Conservation (phyloP, 2,113 vertebrate genomes). For the Leptocoma aspasia region DNA sequence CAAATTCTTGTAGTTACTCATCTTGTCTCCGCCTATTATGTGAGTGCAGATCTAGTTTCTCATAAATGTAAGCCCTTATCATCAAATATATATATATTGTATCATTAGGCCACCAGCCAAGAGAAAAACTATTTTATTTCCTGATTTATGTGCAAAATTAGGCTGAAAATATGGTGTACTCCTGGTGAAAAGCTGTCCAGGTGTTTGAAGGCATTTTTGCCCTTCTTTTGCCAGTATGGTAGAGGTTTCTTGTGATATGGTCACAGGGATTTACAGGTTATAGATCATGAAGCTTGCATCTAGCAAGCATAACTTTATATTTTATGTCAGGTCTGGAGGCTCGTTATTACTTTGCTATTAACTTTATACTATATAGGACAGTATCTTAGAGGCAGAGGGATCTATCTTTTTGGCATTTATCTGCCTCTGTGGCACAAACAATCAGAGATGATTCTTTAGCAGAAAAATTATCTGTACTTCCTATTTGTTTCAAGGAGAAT, state of each 20-base stretch:
- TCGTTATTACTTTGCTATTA: constrained; percentile 78
- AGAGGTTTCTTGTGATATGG: background rate
- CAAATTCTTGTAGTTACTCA: background rate
- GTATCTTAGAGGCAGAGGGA: constrained; percentile 73
- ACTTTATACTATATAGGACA: constrained; percentile 75
- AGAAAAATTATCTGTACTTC: constrained; percentile 70
- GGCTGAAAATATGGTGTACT: background rate
- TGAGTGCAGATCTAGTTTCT: background rate
- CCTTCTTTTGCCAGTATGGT: background rate
- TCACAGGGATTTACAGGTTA: constrained; percentile 55
- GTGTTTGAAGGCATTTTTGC: background rate
- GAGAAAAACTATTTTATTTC: background rate
- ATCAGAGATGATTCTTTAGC: constrained; percentile 74
- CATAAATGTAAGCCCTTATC: background rate
- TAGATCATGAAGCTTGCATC: constrained; percentile 65
- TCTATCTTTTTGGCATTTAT: constrained; percentile 78
- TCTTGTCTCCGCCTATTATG: background rate
- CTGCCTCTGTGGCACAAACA: constrained; percentile 75
- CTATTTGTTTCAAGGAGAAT: constrained; percentile 63
- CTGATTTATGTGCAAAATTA: background rate
- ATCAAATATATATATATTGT: background rate
- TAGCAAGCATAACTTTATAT: constrained; percentile 75
- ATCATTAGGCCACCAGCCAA: background rate
- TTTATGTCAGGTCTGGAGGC: constrained; percentile 76
- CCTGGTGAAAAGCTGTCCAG: background rate